These are phyloP conservation scores for Thamnophis sirtalis DNA, from an alignment of 2,113 vertebrate species.

Conservation along the genomic window DNA sequence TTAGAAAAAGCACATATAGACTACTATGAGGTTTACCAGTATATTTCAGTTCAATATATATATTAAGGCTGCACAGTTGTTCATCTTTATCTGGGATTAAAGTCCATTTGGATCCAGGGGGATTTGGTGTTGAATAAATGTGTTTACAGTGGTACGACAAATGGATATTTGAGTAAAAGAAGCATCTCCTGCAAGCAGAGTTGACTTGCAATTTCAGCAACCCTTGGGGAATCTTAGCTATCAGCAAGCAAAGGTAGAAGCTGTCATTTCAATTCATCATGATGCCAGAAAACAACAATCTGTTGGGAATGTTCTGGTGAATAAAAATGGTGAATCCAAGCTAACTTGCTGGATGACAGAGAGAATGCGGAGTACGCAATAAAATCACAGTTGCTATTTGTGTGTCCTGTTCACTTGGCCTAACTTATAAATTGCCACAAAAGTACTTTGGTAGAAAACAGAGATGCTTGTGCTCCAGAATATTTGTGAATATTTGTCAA, in stretches of 20 bases:
- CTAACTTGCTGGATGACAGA: background rate
- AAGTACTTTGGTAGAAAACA: background rate
- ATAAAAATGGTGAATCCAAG: background rate
- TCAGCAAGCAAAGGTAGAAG: background rate
- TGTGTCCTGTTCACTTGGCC: background rate
- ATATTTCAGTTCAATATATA: background rate
- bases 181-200: background rate
- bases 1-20: background rate
- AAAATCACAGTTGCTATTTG: background rate
- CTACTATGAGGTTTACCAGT: background rate
- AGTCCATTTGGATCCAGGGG: background rate
- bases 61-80: background rate
- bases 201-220: background rate
- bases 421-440: background rate
- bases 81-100: background rate
- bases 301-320: background rate
- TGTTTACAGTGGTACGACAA: background rate
- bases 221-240: background rate
- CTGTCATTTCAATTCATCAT: background rate
- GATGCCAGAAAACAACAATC: background rate
- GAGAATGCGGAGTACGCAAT: background rate
- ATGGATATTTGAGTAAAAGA: background rate
- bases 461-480: background rate
- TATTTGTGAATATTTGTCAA: background rate
- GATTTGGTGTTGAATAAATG: background rate